Base-by-base conservation (phyloP, 2,888 invertebrate genomes). In the Noctua janthe region DNA sequence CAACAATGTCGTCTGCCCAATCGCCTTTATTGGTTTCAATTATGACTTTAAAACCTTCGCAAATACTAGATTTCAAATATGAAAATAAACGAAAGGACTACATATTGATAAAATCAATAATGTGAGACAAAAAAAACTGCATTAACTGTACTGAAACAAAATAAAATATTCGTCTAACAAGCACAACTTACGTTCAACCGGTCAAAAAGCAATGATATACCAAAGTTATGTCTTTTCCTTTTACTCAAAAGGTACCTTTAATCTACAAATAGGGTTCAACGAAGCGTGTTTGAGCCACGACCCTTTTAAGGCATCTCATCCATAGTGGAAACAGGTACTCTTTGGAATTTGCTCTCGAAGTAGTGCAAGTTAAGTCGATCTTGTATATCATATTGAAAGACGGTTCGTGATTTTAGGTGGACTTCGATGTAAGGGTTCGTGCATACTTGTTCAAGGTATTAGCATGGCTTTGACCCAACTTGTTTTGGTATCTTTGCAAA, bases 201-300 rank as follows among this genome's bases (percentile, higher is more conserved):
- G 76, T 77, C 81, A 76, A 87, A 86, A 64, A 80, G 78, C 81
- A 71, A 81, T 71, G 77, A 80, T 69, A 78, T 78, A 80, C 77
- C 15, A 76, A 84, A 88, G 88, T 87, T 86, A 82, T 83, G 76
- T 83, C 56, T 82, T 80, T 87, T 79, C 81, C 80, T 88, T 89
- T 87, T 71, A 78, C 85, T 78, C 73, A 76, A 82, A 88, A 84
- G 85, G 85, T 82, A 88, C 81, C 87, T 89, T 85, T 87, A 88
- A 90, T 90, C 85, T 82, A 54, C 83, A 85, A 89, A 90, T 88
- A 89, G 85, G 83, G 87, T 89, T 90, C 90, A 88, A 89, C 89
- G 87, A 88, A 90, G 89, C 89, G 84, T 81, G 70, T 73, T 66
- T 83, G 56, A 84, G 70, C 85, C 89, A 89, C 88, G 85, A 90